Evolutionary conservation across 2,888 invertebrate genomes (phyloP).

Genomic region (Sarcophaga carnaria): DNA sequence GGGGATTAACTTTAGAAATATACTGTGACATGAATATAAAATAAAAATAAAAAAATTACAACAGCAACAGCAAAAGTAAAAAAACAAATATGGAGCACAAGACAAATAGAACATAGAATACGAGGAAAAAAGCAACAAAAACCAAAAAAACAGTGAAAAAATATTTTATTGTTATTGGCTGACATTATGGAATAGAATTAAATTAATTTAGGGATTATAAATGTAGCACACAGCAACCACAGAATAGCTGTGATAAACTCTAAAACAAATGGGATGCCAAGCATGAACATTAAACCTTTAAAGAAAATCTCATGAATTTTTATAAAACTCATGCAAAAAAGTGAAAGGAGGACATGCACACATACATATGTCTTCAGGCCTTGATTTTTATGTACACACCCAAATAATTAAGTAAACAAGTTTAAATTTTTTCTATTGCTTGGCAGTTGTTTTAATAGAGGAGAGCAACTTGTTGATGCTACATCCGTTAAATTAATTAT

Average conservation of each 20-base stretch:
- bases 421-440: no score
- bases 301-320: no score
- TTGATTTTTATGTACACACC: no score
- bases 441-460: no score
- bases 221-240: background rate
- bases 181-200: slow-evolving; percentile 31
- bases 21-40: slow-evolving; percentile 41
- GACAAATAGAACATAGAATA: slow-evolving; percentile 9
- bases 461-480: no score
- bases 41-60: slow-evolving; percentile 11
- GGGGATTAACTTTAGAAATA: slow-evolving; percentile 55
- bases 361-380: no score
- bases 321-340: no score
- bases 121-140: background rate
- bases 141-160: background rate
- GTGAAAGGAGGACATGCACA: no score
- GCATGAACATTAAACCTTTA: no score
- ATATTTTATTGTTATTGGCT: slow-evolving; percentile 19
- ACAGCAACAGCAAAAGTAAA: no score
- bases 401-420: no score
- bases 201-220: slow-evolving; percentile 57
- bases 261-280: background rate
- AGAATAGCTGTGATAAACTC: background rate
- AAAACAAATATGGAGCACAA: background rate
- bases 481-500: no score